phyloP scores from a whole-genome alignment of 2,888 invertebrate species.

The Sinentomon sp. region DNA sequence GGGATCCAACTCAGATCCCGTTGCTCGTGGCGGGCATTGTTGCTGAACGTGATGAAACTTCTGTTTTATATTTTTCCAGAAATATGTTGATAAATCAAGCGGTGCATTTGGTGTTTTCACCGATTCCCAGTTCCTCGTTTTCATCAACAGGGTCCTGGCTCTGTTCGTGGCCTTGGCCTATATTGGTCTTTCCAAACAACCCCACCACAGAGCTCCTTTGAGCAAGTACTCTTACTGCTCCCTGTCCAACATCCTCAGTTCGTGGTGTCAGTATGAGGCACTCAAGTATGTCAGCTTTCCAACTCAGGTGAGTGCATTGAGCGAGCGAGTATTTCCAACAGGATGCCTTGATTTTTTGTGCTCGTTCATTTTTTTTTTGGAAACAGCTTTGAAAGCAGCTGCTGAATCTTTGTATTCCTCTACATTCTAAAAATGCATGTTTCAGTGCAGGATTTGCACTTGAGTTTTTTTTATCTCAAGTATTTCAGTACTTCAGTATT shows the following conservation, averaged over 20 bases:
- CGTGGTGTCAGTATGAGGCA: conserved; percentile 99
- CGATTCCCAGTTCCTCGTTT: conserved; percentile 90
- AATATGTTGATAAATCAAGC: conserved; percentile 30
- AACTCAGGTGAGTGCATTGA: conserved; percentile 42
- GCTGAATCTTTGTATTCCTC: too few relatives aligned
- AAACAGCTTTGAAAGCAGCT: too few relatives aligned
- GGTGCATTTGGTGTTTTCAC: conserved; percentile 42
- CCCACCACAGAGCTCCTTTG: conserved; percentile 49
- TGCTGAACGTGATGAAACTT: not conserved
- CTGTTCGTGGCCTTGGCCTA: conserved; percentile 39
- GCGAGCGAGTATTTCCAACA: too few relatives aligned
- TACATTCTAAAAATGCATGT: too few relatives aligned
- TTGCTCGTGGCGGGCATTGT: not conserved
- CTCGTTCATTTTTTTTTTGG: too few relatives aligned
- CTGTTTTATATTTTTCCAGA: conserved; percentile 22
- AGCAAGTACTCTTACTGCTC: conserved; percentile 89
- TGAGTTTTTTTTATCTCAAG: too few relatives aligned
- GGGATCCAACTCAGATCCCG: not conserved
- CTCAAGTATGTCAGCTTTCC: conserved; percentile 94
- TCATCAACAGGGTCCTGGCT: conserved; percentile 73
- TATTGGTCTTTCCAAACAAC: conserved; percentile 24
- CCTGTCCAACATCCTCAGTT: conserved; percentile 87
- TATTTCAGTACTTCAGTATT: too few relatives aligned
- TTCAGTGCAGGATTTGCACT: too few relatives aligned
- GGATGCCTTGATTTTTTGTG: too few relatives aligned